Evolutionary conservation across 2,797 vertebrate genomes (phyloP), one percentile per base, ranked within the genome.

Genomic region (Knipowitschia caucasica): DNA sequence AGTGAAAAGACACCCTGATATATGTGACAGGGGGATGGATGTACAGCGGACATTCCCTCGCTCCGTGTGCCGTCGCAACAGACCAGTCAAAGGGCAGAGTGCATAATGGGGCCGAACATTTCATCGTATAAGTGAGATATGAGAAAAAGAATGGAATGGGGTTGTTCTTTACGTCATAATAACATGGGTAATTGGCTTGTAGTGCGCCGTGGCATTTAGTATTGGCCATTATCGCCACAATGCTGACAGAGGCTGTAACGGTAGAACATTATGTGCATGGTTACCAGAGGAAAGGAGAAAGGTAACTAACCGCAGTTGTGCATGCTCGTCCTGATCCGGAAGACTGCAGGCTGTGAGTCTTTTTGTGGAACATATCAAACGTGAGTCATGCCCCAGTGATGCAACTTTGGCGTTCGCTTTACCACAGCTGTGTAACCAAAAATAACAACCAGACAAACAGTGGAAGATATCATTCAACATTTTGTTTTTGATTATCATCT

Each of bases 61-160:
- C 57, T 17, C 20, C 53, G 42, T 33, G 20, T 18, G 50, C 42
- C 40, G 38, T 42, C 44, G 11, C 23, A 30, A 29, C 30, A 61
- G 26, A 53, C 2, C 12, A 74, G 75, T 77, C 69, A 80, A 68
- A 71, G 69, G 67, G 62, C 55, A 64, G 43, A 31, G 51, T 26
- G 33, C 15, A 14, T 26, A 24, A 58, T 63, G 45, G 52, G 21
- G 9, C 34, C 56, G 42, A 53, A 59, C 69, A 60, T 63, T 31
- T 30, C 73, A 51, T 64, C 62, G 69, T 73, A 53, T 49, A 8
- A 66, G 44, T 50, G 8, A 47, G 62, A 40, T 23, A 10, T 33
- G 50, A 69, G 44, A 59, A 47, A n/a, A 17, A 47, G 27, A 47
- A 47, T 18, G 17, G 17, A 30, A 10, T 47, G 27, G 20, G 10